Percentiles rank a stretch among this genome's conserved stretches.
These are phyloP conservation scores for Anagrus nilaparvatae DNA, from an alignment of 1,140 invertebrate genomes.

Conservation along the genomic window DNA sequence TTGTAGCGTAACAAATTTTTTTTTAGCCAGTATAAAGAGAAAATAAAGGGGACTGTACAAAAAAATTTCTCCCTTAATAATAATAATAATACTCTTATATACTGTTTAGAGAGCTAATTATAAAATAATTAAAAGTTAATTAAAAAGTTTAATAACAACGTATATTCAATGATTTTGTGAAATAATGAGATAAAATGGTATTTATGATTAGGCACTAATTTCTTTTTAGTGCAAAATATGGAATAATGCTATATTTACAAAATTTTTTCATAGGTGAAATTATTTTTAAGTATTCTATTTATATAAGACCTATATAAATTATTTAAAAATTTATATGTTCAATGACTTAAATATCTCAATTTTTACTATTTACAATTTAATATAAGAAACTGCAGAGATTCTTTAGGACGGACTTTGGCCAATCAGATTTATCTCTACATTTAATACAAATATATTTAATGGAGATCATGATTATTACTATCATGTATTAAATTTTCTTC, in stretches of 20 bases:
- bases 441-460: conserved; percentile 20
- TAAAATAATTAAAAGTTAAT: conserved; percentile 14
- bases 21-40: conserved; percentile 11
- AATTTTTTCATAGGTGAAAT: conserved; percentile 9
- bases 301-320: conserved; percentile 15
- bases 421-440: conserved; percentile 24
- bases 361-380: conserved; percentile 16
- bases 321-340: conserved; percentile 7
- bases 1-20: too few species aligned
- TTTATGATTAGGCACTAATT: conserved; percentile 12
- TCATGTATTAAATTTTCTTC: conserved; percentile 13
- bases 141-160: conserved; percentile 10
- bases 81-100: conserved; percentile 12
- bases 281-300: conserved; percentile 14
- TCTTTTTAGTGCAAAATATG: conserved; percentile 15
- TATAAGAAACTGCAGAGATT: conserved; percentile 23
- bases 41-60: conserved; percentile 10
- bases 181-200: conserved; percentile 14
- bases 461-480: conserved; percentile 24
- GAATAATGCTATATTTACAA: conserved; percentile 15
- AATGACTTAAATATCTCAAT: conserved; percentile 12
- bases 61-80: neutral
- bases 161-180: conserved; percentile 8
- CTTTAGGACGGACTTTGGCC: conserved; percentile 39
- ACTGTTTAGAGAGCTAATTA: conserved; percentile 18